Evolutionary conservation across 2,113 vertebrate species (phyloP).

Genomic region (Pardalotus punctatus): DNA sequence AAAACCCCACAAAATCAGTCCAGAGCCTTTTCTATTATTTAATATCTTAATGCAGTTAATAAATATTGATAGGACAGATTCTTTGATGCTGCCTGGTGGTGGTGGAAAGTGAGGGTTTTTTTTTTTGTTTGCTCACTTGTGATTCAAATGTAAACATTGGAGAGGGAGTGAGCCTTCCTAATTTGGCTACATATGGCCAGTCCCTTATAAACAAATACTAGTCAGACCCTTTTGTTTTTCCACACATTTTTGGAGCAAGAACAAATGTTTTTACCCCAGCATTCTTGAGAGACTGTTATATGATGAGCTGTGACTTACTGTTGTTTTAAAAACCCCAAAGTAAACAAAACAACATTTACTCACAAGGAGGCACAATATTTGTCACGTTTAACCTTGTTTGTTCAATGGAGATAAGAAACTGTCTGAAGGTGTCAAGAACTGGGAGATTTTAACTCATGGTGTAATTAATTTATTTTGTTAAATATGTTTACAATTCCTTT

Average conservation of each 20-base stretch:
- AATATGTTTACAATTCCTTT: background rate
- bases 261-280: background rate
- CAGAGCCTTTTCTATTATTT: background rate
- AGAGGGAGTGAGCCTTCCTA: background rate
- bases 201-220: background rate
- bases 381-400: slow-evolving; percentile 36
- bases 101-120: background rate
- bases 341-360: slow-evolving; percentile 37
- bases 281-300: background rate
- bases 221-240: slow-evolving; percentile 1
- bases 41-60: background rate
- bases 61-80: background rate
- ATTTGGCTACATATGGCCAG: background rate
- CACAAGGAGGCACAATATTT: slow-evolving; percentile 4
- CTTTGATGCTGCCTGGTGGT: background rate
- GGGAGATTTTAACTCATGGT: background rate
- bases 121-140: background rate
- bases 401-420: background rate
- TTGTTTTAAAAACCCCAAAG: background rate
- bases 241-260: fast-evolving
- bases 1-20: background rate
- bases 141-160: background rate
- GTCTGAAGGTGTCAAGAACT: background rate
- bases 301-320: slow-evolving; percentile 18
- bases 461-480: slow-evolving; percentile 24